These are phyloP conservation scores for Centroberyx gerrardi DNA, from an alignment of 2,797 vertebrate genomes.

Conservation along the genomic window DNA sequence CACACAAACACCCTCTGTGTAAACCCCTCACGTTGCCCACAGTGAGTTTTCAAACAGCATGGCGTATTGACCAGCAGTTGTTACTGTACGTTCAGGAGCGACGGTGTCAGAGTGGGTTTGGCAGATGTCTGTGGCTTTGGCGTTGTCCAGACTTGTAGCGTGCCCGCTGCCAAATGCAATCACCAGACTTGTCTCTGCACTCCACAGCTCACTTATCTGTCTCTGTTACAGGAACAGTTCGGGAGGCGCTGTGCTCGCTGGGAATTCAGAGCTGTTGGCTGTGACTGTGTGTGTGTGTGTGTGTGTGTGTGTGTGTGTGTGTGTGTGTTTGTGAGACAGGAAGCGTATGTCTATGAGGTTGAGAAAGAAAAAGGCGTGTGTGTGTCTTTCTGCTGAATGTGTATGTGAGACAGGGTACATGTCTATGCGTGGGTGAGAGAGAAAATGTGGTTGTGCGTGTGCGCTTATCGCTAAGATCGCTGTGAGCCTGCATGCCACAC, in stretches of 20 bases:
- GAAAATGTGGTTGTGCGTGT: neutral
- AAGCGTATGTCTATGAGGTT: neutral
- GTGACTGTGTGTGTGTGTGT: neutral
- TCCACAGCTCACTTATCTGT: slow-evolving; percentile 50
- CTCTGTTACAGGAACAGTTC: slow-evolving; percentile 34
- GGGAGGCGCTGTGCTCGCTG: slow-evolving; percentile 31
- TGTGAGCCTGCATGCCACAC: slow-evolving; percentile 27
- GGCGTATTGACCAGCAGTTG: slow-evolving; percentile 54
- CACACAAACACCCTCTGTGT: slow-evolving; percentile 3
- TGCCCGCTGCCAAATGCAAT: slow-evolving; percentile 37
- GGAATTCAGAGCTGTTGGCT: slow-evolving; percentile 31
- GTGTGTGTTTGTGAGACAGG: neutral
- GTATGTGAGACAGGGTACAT: no score
- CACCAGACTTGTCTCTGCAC: slow-evolving; percentile 32
- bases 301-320: neutral
- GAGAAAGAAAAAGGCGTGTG: no score
- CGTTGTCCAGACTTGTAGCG: slow-evolving; percentile 29
- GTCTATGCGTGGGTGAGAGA: neutral
- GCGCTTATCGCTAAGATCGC: slow-evolving; percentile 4
- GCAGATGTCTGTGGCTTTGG: neutral
- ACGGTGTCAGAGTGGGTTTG: slow-evolving; percentile 26
- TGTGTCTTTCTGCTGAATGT: no score
- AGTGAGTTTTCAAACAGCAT: slow-evolving; percentile 14
- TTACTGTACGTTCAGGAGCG: slow-evolving; percentile 33
- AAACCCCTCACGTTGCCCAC: neutral